Percentiles rank a stretch among this genome's conserved stretches.
Conservation (phyloP, 2,113 vertebrate species). For the Meles meles region DNA sequence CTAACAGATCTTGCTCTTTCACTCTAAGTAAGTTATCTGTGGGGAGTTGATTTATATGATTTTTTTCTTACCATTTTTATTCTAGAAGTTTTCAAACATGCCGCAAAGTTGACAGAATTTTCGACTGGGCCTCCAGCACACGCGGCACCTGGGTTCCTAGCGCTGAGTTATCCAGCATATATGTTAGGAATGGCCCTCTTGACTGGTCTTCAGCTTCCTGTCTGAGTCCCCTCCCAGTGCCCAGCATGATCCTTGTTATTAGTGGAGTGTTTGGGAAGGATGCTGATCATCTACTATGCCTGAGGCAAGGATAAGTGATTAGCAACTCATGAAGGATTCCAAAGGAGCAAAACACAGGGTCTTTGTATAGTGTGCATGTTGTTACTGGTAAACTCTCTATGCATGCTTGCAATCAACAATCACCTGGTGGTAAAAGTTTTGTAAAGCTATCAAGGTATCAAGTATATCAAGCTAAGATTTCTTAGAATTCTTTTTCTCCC, state of each 20-base stretch:
- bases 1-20: not conserved
- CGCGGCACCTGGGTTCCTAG: not conserved
- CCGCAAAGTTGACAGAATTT: not conserved
- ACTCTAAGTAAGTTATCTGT: not conserved
- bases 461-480: not conserved
- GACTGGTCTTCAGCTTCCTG: fast-evolving
- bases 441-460: not conserved
- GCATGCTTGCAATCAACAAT: not conserved
- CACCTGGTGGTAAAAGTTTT: not conserved
- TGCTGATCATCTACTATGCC: not conserved
- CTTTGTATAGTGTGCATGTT: constrained; percentile 2
- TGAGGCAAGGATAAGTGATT: not conserved
- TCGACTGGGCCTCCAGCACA: not conserved
- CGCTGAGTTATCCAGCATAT: fast-evolving
- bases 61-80: not conserved
- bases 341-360: constrained; percentile 48
- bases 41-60: not conserved
- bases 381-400: not conserved
- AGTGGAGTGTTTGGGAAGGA: not conserved
- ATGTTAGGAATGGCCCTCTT: not conserved
- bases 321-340: constrained; percentile 26
- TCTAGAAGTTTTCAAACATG: not conserved
- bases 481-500: not conserved
- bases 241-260: not conserved
- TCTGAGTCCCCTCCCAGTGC: not conserved